These are phyloP conservation scores for Grammomys surdaster DNA, from an alignment of 2,113 vertebrate genomes.

Conservation along the genomic window DNA sequence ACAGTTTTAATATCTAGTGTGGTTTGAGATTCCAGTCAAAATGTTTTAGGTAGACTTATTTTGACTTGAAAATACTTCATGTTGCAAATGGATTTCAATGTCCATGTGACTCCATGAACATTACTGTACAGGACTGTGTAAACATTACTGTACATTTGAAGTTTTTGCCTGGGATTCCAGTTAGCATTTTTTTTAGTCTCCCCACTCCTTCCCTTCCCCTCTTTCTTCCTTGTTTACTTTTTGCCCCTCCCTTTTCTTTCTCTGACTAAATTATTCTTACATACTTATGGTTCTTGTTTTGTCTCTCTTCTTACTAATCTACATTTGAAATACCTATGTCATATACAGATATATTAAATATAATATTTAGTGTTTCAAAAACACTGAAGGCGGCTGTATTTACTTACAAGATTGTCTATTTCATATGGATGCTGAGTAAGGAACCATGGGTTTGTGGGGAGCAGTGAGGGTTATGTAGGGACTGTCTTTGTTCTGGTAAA, in stretches of 20 bases:
- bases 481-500: background rate
- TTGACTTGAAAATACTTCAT: conserved; percentile 43
- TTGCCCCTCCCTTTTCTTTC: background rate
- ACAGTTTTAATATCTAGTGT: conserved; percentile 46
- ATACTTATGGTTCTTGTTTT: conserved; percentile 79
- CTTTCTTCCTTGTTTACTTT: conserved; percentile 38
- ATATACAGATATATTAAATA: conserved; percentile 51
- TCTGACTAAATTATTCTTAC: conserved; percentile 73
- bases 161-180: conserved; percentile 58
- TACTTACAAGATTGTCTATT: conserved; percentile 23
- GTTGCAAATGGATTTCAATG: conserved; percentile 50
- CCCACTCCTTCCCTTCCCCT: background rate
- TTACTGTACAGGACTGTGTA: conserved; percentile 34
- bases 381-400: conserved; percentile 35
- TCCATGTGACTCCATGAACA: conserved; percentile 55
- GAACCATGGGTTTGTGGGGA: conserved; percentile 23
- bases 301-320: conserved; percentile 78
- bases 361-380: conserved; percentile 36
- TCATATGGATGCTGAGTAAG: conserved; percentile 39
- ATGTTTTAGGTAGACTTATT: conserved; percentile 47
- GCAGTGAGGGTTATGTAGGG: conserved; percentile 27
- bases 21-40: conserved; percentile 42
- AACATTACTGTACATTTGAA: conserved; percentile 21
- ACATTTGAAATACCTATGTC: conserved; percentile 49
- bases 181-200: conserved; percentile 50